Percentiles rank a stretch among this genome's conserved stretches.
These are phyloP conservation scores for Cygnus atratus DNA, from an alignment of 2,113 vertebrate genomes.

Conservation along the genomic window DNA sequence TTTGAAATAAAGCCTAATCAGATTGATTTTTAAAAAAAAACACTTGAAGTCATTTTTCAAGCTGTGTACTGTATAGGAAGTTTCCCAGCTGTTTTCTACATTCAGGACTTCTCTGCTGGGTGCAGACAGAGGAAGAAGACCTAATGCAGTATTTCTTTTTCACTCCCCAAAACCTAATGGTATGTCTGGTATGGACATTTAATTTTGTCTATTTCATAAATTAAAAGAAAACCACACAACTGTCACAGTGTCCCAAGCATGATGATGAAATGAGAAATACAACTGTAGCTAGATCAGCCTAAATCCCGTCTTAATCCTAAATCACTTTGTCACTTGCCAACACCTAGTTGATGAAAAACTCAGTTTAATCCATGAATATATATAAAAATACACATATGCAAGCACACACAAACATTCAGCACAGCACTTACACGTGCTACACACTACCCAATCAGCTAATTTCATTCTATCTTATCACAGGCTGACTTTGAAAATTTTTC, in stretches of 20 bases:
- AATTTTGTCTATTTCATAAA: constrained; percentile 62
- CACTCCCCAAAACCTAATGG: constrained; percentile 50
- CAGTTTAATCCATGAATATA: constrained; percentile 18
- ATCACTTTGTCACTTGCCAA: background rate
- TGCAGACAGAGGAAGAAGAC: constrained; percentile 74
- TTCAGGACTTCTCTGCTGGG: constrained; percentile 75
- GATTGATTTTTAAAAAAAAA: background rate
- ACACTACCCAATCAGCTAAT: background rate
- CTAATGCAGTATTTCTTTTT: constrained; percentile 69
- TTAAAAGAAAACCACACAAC: constrained; percentile 45
- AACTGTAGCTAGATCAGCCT: background rate
- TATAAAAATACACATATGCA: background rate
- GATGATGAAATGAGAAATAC: constrained; percentile 34
- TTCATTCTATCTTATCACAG: background rate
- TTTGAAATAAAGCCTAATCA: background rate
- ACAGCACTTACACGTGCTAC: background rate
- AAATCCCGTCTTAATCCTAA: background rate
- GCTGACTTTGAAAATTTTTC: constrained; percentile 16
- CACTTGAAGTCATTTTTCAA: background rate
- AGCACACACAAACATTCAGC: background rate
- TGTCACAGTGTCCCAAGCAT: constrained; percentile 44
- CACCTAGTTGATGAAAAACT: background rate
- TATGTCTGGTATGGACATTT: constrained; percentile 81
- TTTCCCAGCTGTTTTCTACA: constrained; percentile 82
- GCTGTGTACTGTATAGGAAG: background rate